A percentile compares a stretch with the other conserved stretches of the same genome.
Conservation (phyloP, 2,113 vertebrate species). For the Opisthocomus hoazin region DNA sequence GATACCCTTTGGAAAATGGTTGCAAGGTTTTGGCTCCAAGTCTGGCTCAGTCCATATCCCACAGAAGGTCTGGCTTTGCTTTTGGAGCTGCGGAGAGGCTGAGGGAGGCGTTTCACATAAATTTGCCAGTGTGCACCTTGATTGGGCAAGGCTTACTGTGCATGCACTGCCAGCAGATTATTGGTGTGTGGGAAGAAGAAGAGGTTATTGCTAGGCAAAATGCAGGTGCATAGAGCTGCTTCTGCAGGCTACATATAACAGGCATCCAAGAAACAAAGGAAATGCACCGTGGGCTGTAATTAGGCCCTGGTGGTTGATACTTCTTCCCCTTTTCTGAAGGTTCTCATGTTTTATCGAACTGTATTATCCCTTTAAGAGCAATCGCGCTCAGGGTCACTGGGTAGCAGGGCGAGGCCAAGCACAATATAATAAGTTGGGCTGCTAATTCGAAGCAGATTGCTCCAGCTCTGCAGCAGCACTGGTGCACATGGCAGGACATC, state of each 20-base stretch:
- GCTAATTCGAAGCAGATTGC: slow-evolving; percentile 19
- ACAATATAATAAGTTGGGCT: slow-evolving; percentile 3
- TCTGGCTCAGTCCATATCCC: not conserved
- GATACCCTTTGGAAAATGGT: not conserved
- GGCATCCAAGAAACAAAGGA: not conserved
- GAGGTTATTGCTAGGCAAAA: slow-evolving; percentile 15
- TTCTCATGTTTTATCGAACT: not conserved
- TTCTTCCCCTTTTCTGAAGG: not conserved
- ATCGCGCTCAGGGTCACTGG: not conserved
- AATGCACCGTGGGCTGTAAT: not conserved
- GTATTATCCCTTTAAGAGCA: not conserved
- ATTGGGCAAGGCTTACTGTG: not conserved
- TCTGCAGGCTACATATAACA: not conserved
- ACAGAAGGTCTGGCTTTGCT: not conserved
- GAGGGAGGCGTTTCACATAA: not conserved
- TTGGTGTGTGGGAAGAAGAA: not conserved
- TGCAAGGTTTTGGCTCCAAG: not conserved
- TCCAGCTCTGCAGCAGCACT: not conserved
- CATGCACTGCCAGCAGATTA: not conserved
- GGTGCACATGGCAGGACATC: slow-evolving; percentile 33
- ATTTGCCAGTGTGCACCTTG: not conserved
- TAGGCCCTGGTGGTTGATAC: not conserved
- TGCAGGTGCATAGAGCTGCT: slow-evolving; percentile 12
- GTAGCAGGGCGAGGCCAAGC: slow-evolving; percentile 16
- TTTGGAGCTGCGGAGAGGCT: not conserved